Conservation (phyloP, 1,140 invertebrate species). For the Drosophila arizonae region DNA sequence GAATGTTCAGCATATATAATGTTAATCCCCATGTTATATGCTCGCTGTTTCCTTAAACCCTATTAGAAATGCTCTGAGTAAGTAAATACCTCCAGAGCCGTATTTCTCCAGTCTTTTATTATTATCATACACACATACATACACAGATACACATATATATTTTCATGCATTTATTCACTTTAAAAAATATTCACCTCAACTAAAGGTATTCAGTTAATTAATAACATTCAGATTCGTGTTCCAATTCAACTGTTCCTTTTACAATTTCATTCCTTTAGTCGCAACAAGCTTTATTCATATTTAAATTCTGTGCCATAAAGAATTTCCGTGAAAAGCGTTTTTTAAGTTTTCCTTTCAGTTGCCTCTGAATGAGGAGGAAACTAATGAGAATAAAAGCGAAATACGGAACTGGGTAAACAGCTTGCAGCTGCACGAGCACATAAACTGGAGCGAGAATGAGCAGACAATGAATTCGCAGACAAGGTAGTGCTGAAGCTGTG, state of each 20-base stretch:
- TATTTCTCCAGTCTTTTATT: too few relatives aligned
- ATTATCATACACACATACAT: too few relatives aligned
- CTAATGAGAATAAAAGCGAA: slow-evolving; percentile 19
- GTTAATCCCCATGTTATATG: too few relatives aligned
- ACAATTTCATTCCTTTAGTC: not conserved
- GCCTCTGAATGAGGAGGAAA: not conserved
- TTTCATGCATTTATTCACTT: too few relatives aligned
- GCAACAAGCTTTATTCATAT: not conserved
- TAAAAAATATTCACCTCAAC: too few relatives aligned
- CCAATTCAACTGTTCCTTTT: not conserved
- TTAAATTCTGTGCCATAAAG: not conserved
- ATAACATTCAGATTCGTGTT: not conserved
- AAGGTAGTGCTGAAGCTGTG: slow-evolving; percentile 22
- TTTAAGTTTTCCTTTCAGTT: slow-evolving; percentile 20
- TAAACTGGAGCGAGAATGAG: slow-evolving; percentile 15
- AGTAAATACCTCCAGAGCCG: too few relatives aligned
- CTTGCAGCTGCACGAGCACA: slow-evolving; percentile 3
- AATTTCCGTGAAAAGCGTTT: not conserved
- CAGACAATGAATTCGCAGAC: slow-evolving; percentile 27
- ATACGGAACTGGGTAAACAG: slow-evolving; percentile 28
- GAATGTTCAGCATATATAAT: too few relatives aligned
- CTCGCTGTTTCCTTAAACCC: too few relatives aligned
- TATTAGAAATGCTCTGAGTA: too few relatives aligned
- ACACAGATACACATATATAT: too few relatives aligned
- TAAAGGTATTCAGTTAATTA: too few relatives aligned